These are phyloP conservation scores for Neomorphus geoffroyi DNA, from an alignment of 2,797 vertebrate species.

Conservation along the genomic window DNA sequence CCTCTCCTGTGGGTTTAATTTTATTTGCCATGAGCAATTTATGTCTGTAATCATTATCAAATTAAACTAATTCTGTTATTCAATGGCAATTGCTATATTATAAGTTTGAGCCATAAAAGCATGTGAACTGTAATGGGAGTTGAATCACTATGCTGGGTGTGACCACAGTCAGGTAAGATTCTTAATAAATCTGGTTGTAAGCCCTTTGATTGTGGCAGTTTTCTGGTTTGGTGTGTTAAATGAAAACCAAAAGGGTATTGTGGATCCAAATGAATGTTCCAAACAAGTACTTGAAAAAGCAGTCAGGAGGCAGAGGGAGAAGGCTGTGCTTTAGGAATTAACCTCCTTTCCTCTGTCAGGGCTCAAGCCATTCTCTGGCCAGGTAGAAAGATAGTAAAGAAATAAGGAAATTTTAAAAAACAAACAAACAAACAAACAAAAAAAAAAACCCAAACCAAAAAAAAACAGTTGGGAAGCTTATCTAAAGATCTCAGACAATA, in stretches of 20 bases:
- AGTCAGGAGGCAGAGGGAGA: not conserved
- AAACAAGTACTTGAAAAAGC: not conserved
- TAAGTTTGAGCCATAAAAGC: conserved; percentile 15
- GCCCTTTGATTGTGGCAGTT: not conserved
- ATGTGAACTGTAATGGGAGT: not conserved
- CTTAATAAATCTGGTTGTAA: not conserved
- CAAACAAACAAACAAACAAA: no score
- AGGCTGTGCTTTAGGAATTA: not conserved
- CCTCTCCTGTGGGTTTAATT: not conserved
- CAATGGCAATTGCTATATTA: not conserved
- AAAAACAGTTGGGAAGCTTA: not conserved
- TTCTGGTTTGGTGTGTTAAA: not conserved
- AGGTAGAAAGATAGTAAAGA: not conserved
- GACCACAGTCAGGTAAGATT: not conserved
- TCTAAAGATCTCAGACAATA: not conserved
- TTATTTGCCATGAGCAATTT: conserved; percentile 16
- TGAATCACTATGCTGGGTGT: not conserved
- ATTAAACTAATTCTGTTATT: conserved; percentile 25
- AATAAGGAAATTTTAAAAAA: not conserved
- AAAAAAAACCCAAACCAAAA: no score
- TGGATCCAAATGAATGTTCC: not conserved
- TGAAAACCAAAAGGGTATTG: not conserved
- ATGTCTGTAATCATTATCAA: conserved; percentile 13
- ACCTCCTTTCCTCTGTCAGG: not conserved
- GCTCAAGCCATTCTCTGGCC: not conserved